These are phyloP conservation scores for Ptychochromis oligacanthus DNA, from an alignment of 2,113 vertebrate species.

Conservation along the genomic window DNA sequence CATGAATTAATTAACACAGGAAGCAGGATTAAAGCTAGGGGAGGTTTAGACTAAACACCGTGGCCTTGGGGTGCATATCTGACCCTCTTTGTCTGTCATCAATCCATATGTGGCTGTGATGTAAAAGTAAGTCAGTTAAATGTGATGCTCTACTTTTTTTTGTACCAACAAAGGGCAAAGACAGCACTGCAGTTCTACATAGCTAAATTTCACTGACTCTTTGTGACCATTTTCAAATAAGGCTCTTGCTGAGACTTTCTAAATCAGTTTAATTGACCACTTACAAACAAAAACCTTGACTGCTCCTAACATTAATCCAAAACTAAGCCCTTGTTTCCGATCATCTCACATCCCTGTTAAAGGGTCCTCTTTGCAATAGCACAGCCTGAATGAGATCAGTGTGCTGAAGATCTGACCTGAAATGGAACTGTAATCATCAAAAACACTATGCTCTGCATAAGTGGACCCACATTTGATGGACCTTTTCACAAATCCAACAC, in stretches of 20 bases:
- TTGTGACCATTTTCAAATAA: background rate
- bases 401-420: constrained; percentile 24
- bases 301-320: constrained; percentile 28
- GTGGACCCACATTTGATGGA: background rate
- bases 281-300: constrained; percentile 14
- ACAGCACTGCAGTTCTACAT: background rate
- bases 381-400: constrained; percentile 25
- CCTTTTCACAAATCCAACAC: background rate
- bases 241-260: background rate
- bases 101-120: constrained; percentile 54
- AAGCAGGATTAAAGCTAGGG: constrained; percentile 16
- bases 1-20: constrained; percentile 1
- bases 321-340: constrained; percentile 15
- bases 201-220: background rate
- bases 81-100: constrained; percentile 49
- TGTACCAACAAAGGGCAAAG: constrained; percentile 30
- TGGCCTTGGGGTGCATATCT: constrained; percentile 28
- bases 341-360: constrained; percentile 24
- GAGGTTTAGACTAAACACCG: constrained; percentile 43
- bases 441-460: constrained; percentile 6
- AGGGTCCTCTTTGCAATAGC: constrained; percentile 17
- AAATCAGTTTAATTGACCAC: background rate
- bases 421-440: constrained; percentile 34
- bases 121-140: constrained; percentile 29
- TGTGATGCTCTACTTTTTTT: constrained; percentile 47